phyloP scores from a whole-genome alignment of 1,140 invertebrate genomes.

The Drosophila tristis region DNA sequence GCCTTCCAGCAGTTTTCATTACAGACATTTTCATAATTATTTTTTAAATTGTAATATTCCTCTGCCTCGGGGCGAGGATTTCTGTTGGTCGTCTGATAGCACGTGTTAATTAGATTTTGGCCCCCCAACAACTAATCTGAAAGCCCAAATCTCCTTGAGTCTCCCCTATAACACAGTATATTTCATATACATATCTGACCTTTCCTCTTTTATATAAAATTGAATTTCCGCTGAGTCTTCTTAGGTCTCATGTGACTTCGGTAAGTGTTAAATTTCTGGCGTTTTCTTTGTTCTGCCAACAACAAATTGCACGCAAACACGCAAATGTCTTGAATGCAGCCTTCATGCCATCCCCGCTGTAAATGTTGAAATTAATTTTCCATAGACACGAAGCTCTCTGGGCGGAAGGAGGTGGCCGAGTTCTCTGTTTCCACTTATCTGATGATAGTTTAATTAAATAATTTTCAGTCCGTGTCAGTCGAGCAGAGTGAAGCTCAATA shows the following conservation, averaged over 20 bases:
- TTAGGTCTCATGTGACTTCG: constrained; percentile 42
- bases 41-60: constrained; percentile 81
- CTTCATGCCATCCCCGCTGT: neutral
- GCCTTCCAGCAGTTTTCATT: constrained; percentile 55
- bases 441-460: constrained; percentile 75
- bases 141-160: constrained; percentile 8
- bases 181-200: constrained; percentile 12
- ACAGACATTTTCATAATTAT: constrained; percentile 79
- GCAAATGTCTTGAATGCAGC: constrained; percentile 46
- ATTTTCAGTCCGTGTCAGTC: constrained; percentile 53
- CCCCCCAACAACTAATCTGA: constrained; percentile 1
- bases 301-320: constrained; percentile 70
- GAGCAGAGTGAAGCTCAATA: constrained; percentile 47
- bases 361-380: constrained; percentile 68
- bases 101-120: constrained; percentile 76
- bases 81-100: constrained; percentile 61
- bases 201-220: neutral
- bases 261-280: constrained; percentile 73
- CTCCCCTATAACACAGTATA: constrained; percentile 3
- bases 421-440: constrained; percentile 35
- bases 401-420: constrained; percentile 3
- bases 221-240: constrained; percentile 16
- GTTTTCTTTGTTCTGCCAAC: constrained; percentile 58
- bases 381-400: constrained; percentile 64
- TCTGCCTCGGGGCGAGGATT: constrained; percentile 57